Base-by-base conservation (phyloP, 2,113 vertebrate genomes). In the Perognathus longimembris region DNA sequence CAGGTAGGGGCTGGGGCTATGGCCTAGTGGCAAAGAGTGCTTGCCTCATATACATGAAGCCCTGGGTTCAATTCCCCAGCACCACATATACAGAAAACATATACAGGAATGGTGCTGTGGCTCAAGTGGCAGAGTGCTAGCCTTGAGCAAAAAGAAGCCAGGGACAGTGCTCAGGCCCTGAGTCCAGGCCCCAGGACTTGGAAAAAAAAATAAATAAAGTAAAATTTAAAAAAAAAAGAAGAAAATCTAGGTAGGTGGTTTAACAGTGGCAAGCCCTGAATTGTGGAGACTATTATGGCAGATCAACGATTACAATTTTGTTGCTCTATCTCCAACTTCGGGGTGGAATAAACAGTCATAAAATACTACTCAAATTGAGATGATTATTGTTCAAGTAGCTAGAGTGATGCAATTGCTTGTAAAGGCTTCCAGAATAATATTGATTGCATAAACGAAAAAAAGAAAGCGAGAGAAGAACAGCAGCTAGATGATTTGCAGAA, bases 351-450 rank as follows among this genome's bases (percentile, higher is more conserved):
- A 75, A n/a, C 45, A 74, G 61, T 0, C 22, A 76, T 67, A 82
- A 74, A 83, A 83, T 22, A 15, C 34, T 71, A 75, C 70, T 76
- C 45, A 36, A 80, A 70, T 86, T 82, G 59, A 64, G 92, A 81
- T 40, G 45, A 40, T 84, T 70, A 36, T 57, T 71, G 63, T 76
- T 85, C 38, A 36, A 50, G 88, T 78, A 70, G 34, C 34, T 70
- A 79, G 85, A 26, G 0, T 78, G n/a, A 64, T 42, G 20, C 0
- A 1, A 78, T 10, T 81, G 15, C 28, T 70, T 84, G 66, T 4
- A 54, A 50, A 91, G 2, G 6, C 10, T 42, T 76, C 36, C 54
- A 76, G 42, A 63, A 7, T 63, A 79, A 66, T 36, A 28, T 74
- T 18, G 34, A 17, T 64, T 66, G 7, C 7, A 36, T 24, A 70